Evolutionary conservation across 2,888 invertebrate species (phyloP).

Genomic region (Lasius platythorax): DNA sequence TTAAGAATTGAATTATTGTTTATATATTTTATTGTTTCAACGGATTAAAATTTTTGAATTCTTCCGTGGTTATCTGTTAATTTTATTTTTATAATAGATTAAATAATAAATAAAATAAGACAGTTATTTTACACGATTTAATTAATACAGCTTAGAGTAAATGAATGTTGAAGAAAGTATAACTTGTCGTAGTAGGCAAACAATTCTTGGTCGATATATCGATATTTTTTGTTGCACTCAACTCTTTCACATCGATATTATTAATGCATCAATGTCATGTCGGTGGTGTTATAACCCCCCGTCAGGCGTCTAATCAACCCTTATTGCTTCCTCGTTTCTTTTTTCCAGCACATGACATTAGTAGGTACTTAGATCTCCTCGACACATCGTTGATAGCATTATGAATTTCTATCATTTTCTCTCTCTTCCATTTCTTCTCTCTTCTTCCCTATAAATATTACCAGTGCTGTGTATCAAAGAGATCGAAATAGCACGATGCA

Average conservation of each 20-base stretch:
- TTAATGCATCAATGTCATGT: constrained; percentile 53
- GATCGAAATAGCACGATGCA: constrained; percentile 9
- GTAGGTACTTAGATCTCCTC: neutral
- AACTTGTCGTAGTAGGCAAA: neutral
- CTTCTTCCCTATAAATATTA: constrained; percentile 19
- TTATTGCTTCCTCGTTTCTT: constrained; percentile 15
- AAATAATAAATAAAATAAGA: neutral
- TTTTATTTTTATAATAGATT: neutral
- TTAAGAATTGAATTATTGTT: too few species aligned
- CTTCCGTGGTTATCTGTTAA: neutral
- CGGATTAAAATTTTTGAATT: neutral
- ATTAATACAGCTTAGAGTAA: neutral
- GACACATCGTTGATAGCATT: neutral
- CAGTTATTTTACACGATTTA: neutral
- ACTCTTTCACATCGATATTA: constrained; percentile 20
- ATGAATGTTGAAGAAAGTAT: neutral
- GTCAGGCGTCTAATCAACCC: constrained; percentile 32
- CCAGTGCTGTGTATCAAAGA: constrained; percentile 2
- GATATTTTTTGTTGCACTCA: constrained; percentile 1
- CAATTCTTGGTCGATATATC: neutral
- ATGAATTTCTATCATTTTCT: constrained; percentile 38
- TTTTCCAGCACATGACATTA: neutral
- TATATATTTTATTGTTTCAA: neutral
- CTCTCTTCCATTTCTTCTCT: neutral
- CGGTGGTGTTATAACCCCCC: constrained; percentile 28